These are phyloP conservation scores for Panthera leo DNA, from an alignment of 2,113 vertebrate genomes.

Conservation along the genomic window DNA sequence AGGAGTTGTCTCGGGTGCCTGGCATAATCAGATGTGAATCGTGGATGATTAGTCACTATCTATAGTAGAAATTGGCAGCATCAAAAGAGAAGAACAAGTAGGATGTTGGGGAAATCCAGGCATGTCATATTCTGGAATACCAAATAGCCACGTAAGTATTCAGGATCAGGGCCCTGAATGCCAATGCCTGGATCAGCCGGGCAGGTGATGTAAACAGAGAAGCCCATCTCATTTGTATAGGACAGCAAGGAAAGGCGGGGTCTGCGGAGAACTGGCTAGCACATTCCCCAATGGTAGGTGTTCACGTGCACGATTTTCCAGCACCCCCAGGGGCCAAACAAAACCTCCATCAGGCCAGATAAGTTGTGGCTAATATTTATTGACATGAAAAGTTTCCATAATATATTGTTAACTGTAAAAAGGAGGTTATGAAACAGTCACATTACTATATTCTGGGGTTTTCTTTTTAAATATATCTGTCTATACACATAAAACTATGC, in stretches of 20 bases:
- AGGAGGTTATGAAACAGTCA: neutral
- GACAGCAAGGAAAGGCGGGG: neutral
- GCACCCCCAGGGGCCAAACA: neutral
- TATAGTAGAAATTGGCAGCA: neutral
- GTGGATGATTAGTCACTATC: neutral
- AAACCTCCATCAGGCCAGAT: neutral
- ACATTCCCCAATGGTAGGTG: neutral
- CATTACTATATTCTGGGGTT: neutral
- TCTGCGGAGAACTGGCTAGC: neutral
- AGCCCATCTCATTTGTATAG: neutral
- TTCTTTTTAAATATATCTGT: neutral
- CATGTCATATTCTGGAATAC: neutral
- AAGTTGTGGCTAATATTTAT: neutral
- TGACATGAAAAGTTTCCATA: neutral
- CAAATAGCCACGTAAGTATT: neutral
- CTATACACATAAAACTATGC: neutral
- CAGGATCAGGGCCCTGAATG: neutral
- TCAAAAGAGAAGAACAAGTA: rapidly evolving
- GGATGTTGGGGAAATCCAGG: too few relatives aligned
- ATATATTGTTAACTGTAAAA: neutral
- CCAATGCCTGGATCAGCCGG: neutral
- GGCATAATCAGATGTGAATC: neutral
- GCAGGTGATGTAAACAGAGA: neutral
- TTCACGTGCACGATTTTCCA: neutral
- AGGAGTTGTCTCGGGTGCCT: neutral